Percentiles rank a stretch among this genome's conserved stretches.
These are phyloP conservation scores for Exocentrus adspersus DNA, from an alignment of 2,888 invertebrate species.

Conservation along the genomic window DNA sequence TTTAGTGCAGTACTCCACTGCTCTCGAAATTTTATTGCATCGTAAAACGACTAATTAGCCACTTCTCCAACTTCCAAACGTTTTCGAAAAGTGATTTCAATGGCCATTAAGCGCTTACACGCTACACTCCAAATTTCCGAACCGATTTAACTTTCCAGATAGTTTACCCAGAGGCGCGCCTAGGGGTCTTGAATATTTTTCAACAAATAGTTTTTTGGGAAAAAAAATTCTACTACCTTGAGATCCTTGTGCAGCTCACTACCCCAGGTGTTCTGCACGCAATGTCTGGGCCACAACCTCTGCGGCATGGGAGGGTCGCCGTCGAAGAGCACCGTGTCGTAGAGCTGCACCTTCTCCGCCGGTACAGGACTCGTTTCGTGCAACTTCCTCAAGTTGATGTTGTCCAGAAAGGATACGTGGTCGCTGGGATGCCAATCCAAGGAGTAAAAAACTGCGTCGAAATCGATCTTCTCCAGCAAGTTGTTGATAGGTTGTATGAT, in stretches of 20 bases:
- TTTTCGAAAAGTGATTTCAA: slow-evolving; percentile 14
- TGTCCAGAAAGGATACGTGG: slow-evolving; percentile 96
- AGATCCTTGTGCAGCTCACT: slow-evolving; percentile 90
- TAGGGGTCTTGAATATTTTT: too few species aligned
- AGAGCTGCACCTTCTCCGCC: slow-evolving; percentile 76
- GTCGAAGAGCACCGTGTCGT: slow-evolving; percentile 90
- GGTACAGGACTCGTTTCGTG: slow-evolving; percentile 76
- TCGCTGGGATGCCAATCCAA: slow-evolving; percentile 96
- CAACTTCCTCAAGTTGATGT: slow-evolving; percentile 74
- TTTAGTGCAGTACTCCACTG: too few species aligned
- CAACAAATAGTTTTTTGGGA: too few species aligned
- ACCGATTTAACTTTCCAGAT: slow-evolving; percentile 38
- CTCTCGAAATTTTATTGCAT: too few species aligned
- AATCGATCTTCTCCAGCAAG: slow-evolving; percentile 79
- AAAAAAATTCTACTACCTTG: too few species aligned
- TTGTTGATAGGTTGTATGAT: slow-evolving; percentile 91
- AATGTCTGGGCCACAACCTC: slow-evolving; percentile 93
- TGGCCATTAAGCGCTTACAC: slow-evolving; percentile 27
- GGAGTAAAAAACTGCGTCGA: slow-evolving; percentile 90
- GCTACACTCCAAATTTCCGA: slow-evolving; percentile 30
- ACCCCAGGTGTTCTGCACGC: slow-evolving; percentile 95
- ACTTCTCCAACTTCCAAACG: slow-evolving; percentile 5
- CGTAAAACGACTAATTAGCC: slow-evolving; percentile 3
- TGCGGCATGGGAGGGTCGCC: slow-evolving; percentile 86
- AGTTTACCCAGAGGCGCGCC: background rate